These are phyloP conservation scores for Nyctibius grandis DNA, from an alignment of 2,797 vertebrate genomes.

Conservation along the genomic window DNA sequence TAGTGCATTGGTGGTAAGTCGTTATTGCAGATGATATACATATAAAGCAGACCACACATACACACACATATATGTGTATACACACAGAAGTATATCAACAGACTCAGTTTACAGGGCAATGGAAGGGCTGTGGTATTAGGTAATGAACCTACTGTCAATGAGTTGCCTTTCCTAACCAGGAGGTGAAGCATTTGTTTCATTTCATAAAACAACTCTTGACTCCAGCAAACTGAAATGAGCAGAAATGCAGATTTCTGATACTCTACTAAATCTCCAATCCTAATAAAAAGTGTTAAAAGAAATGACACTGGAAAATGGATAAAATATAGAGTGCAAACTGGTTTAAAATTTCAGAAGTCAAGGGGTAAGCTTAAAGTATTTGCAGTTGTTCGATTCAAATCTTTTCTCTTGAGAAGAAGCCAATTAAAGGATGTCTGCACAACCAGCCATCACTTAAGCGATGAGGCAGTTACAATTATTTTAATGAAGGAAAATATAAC, in stretches of 20 bases:
- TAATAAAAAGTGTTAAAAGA: not conserved
- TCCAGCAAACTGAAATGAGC: not conserved
- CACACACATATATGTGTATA: not conserved
- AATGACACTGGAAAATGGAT: rapidly evolving
- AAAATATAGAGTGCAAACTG: not conserved
- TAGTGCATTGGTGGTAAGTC: not conserved
- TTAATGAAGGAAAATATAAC: not conserved
- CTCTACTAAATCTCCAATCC: not conserved
- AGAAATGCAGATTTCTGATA: not conserved
- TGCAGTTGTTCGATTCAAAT: not conserved
- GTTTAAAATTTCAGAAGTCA: not conserved
- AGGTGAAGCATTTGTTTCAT: not conserved
- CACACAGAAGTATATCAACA: not conserved
- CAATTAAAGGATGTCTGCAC: not conserved
- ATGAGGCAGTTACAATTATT: not conserved
- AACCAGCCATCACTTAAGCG: not conserved
- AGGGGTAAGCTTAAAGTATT: not conserved
- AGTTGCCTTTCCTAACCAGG: not conserved
- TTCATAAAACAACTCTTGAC: not conserved
- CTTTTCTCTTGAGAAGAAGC: not conserved
- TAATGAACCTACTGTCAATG: not conserved
- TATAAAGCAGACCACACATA: not conserved
- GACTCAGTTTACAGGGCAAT: not conserved
- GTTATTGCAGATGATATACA: not conserved
- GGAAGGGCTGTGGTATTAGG: not conserved